Conservation (phyloP, 2,113 vertebrate genomes). For the Emydocephalus ijimae region DNA sequence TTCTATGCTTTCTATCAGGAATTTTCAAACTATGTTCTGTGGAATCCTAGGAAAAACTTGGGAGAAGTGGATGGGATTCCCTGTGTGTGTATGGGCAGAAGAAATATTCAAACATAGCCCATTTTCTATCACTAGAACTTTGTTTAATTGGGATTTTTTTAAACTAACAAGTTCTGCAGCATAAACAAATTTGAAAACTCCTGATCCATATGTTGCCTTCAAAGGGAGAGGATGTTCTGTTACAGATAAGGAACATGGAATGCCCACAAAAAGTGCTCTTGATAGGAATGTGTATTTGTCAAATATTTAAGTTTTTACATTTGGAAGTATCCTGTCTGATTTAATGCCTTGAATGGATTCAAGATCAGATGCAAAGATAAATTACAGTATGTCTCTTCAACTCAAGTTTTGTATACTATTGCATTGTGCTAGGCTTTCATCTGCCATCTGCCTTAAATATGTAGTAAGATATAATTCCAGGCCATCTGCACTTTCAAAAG, state of each 20-base stretch:
- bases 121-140: no score
- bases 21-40: background rate
- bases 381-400: background rate
- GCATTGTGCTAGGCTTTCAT: background rate
- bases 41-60: no score
- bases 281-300: background rate
- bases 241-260: background rate
- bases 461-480: background rate
- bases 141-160: no score
- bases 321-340: background rate
- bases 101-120: no score
- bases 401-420: background rate
- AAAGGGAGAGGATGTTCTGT: background rate
- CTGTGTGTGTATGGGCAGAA: no score
- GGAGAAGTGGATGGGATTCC: no score
- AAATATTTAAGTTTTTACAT: background rate
- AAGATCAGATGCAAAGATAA: background rate
- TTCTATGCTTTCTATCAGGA: background rate
- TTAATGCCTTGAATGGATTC: background rate
- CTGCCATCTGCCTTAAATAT: background rate
- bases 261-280: background rate
- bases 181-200: background rate
- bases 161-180: no score
- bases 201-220: background rate
- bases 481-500: background rate